Percentiles rank a stretch among this genome's conserved stretches.
phyloP scores from a whole-genome alignment of 2,888 invertebrate species.

The Loripinus fragilis region DNA sequence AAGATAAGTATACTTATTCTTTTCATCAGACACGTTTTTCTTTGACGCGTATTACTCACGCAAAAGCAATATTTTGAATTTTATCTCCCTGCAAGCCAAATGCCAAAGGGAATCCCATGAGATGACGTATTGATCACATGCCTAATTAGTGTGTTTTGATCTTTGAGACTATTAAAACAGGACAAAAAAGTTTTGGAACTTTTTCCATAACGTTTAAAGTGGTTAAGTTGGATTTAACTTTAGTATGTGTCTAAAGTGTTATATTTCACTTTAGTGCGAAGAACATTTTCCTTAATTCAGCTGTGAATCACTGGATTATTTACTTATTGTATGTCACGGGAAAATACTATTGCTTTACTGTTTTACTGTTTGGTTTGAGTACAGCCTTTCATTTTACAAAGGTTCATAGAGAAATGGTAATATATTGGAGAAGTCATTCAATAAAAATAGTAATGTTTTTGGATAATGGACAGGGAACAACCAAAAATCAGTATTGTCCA shows the following conservation, averaged over 20 bases:
- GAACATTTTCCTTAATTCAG: too few species aligned
- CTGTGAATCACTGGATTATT: constrained; percentile 19
- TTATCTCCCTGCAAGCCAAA: too few species aligned
- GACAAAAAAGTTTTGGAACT: too few species aligned
- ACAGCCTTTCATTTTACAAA: constrained; percentile 33
- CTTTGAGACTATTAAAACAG: too few species aligned
- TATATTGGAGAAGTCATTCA: constrained; percentile 35
- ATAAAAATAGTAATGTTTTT: constrained; percentile 41
- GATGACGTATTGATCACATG: too few species aligned
- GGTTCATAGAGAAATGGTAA: constrained; percentile 40
- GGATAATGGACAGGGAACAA: constrained; percentile 36
- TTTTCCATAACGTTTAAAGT: too few species aligned
- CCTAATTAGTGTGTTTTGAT: too few species aligned
- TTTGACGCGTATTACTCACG: background rate
- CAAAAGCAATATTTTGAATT: background rate
- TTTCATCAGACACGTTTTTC: background rate
- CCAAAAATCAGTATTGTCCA: background rate
- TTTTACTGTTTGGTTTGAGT: constrained; percentile 41
- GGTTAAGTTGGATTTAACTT: too few species aligned
- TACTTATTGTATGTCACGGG: constrained; percentile 37
- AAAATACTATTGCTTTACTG: constrained; percentile 33
- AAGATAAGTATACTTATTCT: too few species aligned
- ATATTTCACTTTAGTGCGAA: too few species aligned
- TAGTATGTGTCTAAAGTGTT: too few species aligned
- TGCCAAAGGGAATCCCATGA: too few species aligned